phyloP scores from a whole-genome alignment of 1,140 invertebrate species.

The Physella acuta region DNA sequence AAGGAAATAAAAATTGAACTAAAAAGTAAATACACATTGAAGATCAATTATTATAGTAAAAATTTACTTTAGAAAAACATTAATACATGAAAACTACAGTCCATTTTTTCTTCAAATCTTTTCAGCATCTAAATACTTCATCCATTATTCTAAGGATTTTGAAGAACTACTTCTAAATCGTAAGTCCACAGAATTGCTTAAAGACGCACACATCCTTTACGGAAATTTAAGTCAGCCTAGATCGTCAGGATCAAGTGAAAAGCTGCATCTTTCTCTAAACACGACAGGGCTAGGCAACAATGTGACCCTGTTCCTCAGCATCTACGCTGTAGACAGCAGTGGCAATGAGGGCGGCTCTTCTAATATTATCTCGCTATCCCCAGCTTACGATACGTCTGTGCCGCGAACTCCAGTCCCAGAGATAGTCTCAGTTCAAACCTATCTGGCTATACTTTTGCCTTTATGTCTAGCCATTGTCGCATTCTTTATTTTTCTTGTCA shows the following conservation, averaged over 20 bases:
- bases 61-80: not conserved
- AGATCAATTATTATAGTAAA: too few relatives aligned
- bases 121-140: slow-evolving; percentile 26
- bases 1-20: too few relatives aligned
- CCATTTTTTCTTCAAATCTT: slow-evolving; percentile 8
- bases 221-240: not conserved
- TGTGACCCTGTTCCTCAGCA: slow-evolving; percentile 25
- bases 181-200: not conserved
- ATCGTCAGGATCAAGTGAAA: slow-evolving; percentile 15
- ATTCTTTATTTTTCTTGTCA: slow-evolving; percentile 16
- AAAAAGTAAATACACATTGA: too few relatives aligned
- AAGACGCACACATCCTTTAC: not conserved
- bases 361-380: slow-evolving; percentile 32
- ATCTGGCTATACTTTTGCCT: slow-evolving; percentile 23
- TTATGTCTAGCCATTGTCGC: slow-evolving; percentile 15
- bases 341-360: slow-evolving; percentile 30
- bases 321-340: slow-evolving; percentile 25
- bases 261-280: slow-evolving; percentile 13
- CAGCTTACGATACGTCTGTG: slow-evolving; percentile 22
- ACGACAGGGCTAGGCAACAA: slow-evolving; percentile 9
- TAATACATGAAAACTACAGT: not conserved
- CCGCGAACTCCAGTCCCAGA: not conserved
- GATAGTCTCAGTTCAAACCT: slow-evolving; percentile 1
- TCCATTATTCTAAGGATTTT: slow-evolving; percentile 27
- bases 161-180: slow-evolving; percentile 8